Conservation (phyloP, 2,888 invertebrate species). For the Drosophila affinis region DNA sequence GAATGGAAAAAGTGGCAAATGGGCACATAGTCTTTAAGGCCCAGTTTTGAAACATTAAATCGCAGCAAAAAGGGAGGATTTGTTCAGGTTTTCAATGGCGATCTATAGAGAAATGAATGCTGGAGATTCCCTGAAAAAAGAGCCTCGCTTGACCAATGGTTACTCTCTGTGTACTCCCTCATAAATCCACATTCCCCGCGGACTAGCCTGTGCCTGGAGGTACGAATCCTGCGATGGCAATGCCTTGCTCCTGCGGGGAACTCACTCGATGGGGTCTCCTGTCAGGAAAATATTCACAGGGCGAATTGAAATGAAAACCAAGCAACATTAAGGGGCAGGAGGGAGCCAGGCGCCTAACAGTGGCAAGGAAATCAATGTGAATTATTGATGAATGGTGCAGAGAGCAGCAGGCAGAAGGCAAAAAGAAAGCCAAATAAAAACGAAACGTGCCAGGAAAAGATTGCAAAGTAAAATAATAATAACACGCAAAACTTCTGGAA, state of each 20-base stretch:
- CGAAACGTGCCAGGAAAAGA: slow-evolving; percentile 63
- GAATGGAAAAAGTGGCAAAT: slow-evolving; percentile 18
- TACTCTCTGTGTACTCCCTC: slow-evolving; percentile 20
- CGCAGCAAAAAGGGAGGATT: neutral
- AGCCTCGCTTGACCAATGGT: slow-evolving; percentile 1
- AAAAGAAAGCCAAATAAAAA: slow-evolving; percentile 45
- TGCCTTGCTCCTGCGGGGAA: neutral
- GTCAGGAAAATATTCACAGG: slow-evolving; percentile 64
- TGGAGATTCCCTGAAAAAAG: too few species aligned
- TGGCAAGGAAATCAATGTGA: slow-evolving; percentile 72
- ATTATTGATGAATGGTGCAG: slow-evolving; percentile 77
- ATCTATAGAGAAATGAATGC: too few species aligned
- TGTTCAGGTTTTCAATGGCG: too few species aligned
- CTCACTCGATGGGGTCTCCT: slow-evolving; percentile 19
- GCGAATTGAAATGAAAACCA: slow-evolving; percentile 46
- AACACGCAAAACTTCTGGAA: slow-evolving; percentile 49
- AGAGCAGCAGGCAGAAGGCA: slow-evolving; percentile 32
- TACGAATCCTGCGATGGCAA: too few species aligned
- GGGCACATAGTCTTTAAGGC: neutral
- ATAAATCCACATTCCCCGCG: slow-evolving; percentile 31
- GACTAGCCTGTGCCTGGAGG: neutral
- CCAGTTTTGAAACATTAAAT: neutral
- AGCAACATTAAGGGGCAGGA: slow-evolving; percentile 37
- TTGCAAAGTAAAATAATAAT: slow-evolving; percentile 72
- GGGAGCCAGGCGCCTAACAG: neutral